A percentile compares a stretch with the other conserved stretches of the same genome.
Conservation (phyloP, 2,888 invertebrate genomes). For the Drosophila paranaensis region DNA sequence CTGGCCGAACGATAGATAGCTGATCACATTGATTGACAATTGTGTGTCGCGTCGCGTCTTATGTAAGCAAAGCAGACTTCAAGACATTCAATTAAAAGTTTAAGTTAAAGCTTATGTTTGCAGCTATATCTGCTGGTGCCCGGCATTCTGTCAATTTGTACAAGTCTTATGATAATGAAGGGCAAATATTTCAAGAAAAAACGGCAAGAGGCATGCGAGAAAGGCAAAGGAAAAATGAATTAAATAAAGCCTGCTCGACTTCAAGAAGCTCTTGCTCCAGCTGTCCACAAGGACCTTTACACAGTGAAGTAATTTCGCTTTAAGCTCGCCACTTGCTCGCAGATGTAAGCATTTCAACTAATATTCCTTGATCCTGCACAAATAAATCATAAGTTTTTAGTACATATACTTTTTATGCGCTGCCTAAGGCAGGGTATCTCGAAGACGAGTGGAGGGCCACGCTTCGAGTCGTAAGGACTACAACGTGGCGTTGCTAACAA, state of each 20-base stretch:
- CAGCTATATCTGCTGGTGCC: constrained; percentile 11
- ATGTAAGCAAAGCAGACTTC: constrained; percentile 12
- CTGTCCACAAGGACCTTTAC: neutral
- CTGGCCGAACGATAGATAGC: constrained; percentile 41
- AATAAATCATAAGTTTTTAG: constrained; percentile 9
- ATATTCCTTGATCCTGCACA: neutral
- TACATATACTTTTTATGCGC: neutral
- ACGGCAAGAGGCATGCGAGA: constrained; percentile 45
- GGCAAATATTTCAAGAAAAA: constrained; percentile 59
- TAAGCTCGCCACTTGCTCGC: neutral
- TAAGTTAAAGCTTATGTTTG: constrained; percentile 33
- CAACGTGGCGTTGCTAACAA: constrained; percentile 60
- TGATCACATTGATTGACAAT: constrained; percentile 28
- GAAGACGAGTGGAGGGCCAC: neutral
- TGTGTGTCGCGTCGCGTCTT: constrained; percentile 1
- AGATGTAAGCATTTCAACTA: constrained; percentile 1
- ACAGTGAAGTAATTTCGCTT: too few relatives aligned
- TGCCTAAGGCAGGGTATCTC: constrained; percentile 18
- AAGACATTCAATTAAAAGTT: constrained; percentile 60
- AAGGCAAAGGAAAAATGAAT: neutral
- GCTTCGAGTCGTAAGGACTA: constrained; percentile 49
- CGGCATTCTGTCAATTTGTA: constrained; percentile 54
- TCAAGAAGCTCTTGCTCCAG: neutral
- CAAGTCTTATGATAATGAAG: constrained; percentile 65
- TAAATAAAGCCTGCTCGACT: neutral